Base-by-base conservation (phyloP, 1,140 invertebrate genomes). In the Xylocopa sonorina region DNA sequence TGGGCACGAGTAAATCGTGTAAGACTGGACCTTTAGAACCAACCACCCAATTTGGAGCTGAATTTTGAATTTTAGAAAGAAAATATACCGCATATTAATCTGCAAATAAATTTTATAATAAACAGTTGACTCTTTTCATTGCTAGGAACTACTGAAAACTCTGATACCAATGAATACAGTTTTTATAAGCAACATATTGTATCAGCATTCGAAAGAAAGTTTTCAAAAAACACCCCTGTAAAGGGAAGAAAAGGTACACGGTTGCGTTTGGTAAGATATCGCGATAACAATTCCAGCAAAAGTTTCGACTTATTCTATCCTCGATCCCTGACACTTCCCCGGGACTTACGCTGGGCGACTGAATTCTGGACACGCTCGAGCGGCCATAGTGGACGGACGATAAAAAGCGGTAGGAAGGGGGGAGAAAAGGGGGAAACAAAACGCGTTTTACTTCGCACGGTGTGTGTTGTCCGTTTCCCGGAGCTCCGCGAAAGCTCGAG, bases 341-440 rank as follows among this genome's bases (percentile, higher is more conserved):
- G 46, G 83, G 83, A 81, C 83, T 85, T 84, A 81, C 67, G 76
- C 81, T 74, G 64, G 50, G 48, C 64, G 68, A 78, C 67, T 63
- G 80, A 88, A 88, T 88, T 88, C 86, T 85, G 86, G 71, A 78
- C 80, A 81, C 73, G 84, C 85, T 77, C 80, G 72, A 67, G 69
- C 67, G 83, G 82, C 79, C 82, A 85, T 78, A 81, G 77, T 85
- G 80, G 85, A 78, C 78, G 82, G 78, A 84, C 75, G 78, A 87
- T 86, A 87, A 84, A 87, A 78, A 85, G 68, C 79, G 64, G n/a
- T n/a, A n/a, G 80, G 85, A 78, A 74, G 82, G 78, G 82, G 72
- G 78, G 85, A 84, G 84, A 84, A 87, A 78, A 85, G 68, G 74
- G 64, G 82, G 71, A 76, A 87, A 86, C 81, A 82, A 78, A 77